Percentiles rank a stretch among this genome's conserved stretches.
Conservation (phyloP, 2,797 vertebrate species). For the Onychomys leucogaster region DNA sequence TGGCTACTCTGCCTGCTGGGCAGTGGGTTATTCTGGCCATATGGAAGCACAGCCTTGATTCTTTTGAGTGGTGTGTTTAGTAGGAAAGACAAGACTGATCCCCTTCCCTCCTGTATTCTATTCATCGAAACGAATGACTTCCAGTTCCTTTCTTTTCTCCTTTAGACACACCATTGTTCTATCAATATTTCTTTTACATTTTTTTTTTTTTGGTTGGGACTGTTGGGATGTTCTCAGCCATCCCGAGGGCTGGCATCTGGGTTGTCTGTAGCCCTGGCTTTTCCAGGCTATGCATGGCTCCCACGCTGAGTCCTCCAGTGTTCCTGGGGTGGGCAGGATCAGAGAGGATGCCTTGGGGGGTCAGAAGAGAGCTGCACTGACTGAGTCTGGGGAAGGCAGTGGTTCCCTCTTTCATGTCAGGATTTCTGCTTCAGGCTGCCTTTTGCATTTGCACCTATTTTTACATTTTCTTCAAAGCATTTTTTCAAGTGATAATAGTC, state of each 20-base stretch:
- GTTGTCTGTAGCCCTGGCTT: neutral
- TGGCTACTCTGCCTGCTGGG: neutral
- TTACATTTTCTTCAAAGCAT: slow-evolving; percentile 69
- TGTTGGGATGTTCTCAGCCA: neutral
- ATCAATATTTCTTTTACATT: neutral
- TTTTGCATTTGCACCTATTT: slow-evolving; percentile 50
- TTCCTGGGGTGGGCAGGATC: neutral
- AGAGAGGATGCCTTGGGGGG: neutral
- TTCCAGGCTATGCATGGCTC: neutral
- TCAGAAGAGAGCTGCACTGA: neutral
- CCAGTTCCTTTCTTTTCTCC: neutral
- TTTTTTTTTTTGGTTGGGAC: neutral
- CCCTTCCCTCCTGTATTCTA: neutral
- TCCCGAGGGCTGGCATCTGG: neutral
- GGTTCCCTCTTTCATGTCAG: slow-evolving; percentile 36
- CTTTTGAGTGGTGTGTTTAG: neutral
- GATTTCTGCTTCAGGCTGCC: slow-evolving; percentile 48
- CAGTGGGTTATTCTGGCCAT: neutral
- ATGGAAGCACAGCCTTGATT: neutral
- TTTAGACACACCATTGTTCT: slow-evolving; percentile 18
- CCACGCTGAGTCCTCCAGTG: neutral
- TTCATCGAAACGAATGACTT: slow-evolving; percentile 20
- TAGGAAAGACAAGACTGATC: neutral
- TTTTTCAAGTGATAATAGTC: slow-evolving; percentile 62
- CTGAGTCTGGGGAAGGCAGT: neutral